Base-by-base conservation (phyloP, 2,888 invertebrate species). In the Gryllus longicercus region DNA sequence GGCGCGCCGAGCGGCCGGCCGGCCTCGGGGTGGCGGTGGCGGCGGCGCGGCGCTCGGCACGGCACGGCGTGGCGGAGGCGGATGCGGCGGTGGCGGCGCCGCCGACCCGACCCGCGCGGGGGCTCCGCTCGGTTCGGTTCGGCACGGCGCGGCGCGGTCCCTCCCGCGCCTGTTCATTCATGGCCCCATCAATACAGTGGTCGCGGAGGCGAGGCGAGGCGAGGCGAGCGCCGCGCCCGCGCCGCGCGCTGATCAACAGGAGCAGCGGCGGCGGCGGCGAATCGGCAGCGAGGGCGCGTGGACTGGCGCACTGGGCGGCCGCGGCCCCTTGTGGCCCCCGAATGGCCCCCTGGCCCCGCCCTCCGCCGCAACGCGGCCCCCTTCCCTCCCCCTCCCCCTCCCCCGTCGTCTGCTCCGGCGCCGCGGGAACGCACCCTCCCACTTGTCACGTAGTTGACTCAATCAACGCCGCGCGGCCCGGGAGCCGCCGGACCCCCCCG, bases 161-260 rank as follows among this genome's bases (percentile, higher is more conserved):
- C 63, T 63, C 63, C 63, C 63, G 63, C 63, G 63, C 63, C 63
- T 63, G 16, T 63, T 63, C 63, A 63, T 63, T 63, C 63, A 63
- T 63, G 63, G 63, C n/a, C 63, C 63, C 63, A 63, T 63, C 63
- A 63, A 63, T 63, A 63, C 63, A 63, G 63, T 63, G 63, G 63
- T 63, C 63, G 63, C 63, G 63, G 63, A 63, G 63, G 63, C 63
- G 63, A 63, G 63, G n/a, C n/a, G n/a, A n/a, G n/a, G n/a, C n/a
- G n/a, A n/a, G n/a, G n/a, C n/a, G n/a, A n/a, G 38, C 38, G 4
- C 4, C 4, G 38, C 38, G 38, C 38, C 38, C 38, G 38, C 38
- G 5, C 5, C 38, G 5, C 5, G 25, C 25, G n/a, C 63, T 63
- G 63, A 63, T 63, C 63, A 63, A 63, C 63, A 63, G n/a, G 63